Evolutionary conservation across 2,888 invertebrate genomes (phyloP).

Genomic region (Tuberolachnus salignus): DNA sequence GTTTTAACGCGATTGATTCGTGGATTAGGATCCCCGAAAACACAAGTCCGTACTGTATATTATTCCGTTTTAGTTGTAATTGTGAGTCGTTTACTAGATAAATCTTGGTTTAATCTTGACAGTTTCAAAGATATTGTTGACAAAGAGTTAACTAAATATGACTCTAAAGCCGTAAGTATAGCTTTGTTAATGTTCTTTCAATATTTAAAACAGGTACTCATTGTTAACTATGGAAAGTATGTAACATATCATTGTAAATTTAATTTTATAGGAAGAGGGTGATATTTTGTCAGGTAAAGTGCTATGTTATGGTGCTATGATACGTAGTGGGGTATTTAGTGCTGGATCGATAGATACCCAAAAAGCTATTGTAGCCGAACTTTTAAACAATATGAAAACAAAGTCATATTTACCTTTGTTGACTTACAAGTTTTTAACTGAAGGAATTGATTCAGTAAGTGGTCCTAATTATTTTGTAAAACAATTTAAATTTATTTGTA

Average conservation of each 20-base stretch:
- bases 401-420: conserved; percentile 57
- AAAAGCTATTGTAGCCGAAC: conserved; percentile 51
- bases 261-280: conserved; percentile 70
- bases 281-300: conserved; percentile 76
- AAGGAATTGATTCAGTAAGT: conserved; percentile 56
- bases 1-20: conserved; percentile 73
- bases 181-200: not conserved
- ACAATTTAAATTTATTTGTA: not conserved
- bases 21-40: conserved; percentile 72
- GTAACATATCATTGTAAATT: not conserved
- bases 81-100: conserved; percentile 8
- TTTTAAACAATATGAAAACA: conserved; percentile 56
- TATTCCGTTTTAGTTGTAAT: conserved; percentile 53
- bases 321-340: conserved; percentile 68
- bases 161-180: conserved; percentile 56
- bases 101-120: conserved; percentile 40
- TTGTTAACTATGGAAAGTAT: not conserved
- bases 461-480: not conserved
- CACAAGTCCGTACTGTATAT: conserved; percentile 53
- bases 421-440: conserved; percentile 54
- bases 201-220: not conserved
- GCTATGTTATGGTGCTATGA: conserved; percentile 73
- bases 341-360: conserved; percentile 47
- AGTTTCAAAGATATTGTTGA: conserved; percentile 57
- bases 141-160: conserved; percentile 56